Base-by-base conservation (phyloP, 2,888 invertebrate species). In the Amblyjoppa proteus region DNA sequence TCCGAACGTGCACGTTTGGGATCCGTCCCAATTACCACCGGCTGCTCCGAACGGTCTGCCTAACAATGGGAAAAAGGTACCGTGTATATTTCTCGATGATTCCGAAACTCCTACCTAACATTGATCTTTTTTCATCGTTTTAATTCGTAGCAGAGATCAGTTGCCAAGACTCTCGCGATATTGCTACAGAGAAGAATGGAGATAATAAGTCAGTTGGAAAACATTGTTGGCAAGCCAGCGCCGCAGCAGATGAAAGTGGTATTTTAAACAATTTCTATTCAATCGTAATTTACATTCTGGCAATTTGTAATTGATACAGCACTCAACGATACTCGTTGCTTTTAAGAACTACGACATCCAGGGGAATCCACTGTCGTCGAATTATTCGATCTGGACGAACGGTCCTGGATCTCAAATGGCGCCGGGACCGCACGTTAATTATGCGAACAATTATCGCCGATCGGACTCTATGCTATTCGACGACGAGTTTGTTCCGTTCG, bases 401-500 rank as follows among this genome's bases (percentile, higher is more conserved):
- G 88, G 91, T 16, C 87, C 92, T 3, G 89, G 89, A 41, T 88
- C 89, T 82, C 92, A 93, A 80, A 87, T 92, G 81, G 87, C 89
- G 45, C 87, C 91, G 41, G 83, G 90, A 34, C 86, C 89, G 20
- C 93, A 92, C 82, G 90, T 93, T 5, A 93, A 91, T 88, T 92
- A 91, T 34, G 89, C 90, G 38, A 92, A 91, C 81, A 92, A 92
- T 85, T 95, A 94, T 88, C 95, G 95, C 9, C 94, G 95, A 77
- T 95, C 95, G 28, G 95, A 96, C 90, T 95, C 95, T 0, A 95
- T 95, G 86, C 91, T 96, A 70, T 95, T 95, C 53, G 96, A 96
- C 87, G 96, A 96, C 89, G 96, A 96, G 89, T 96, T 96, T 90
- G 96, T 96, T 78, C 96, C 96, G 7, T 96, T 96, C 92, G 96